Percentiles rank a stretch among this genome's conserved stretches.
phyloP scores from a whole-genome alignment of 2,888 invertebrate species.

The Drosophila macrospina region DNA sequence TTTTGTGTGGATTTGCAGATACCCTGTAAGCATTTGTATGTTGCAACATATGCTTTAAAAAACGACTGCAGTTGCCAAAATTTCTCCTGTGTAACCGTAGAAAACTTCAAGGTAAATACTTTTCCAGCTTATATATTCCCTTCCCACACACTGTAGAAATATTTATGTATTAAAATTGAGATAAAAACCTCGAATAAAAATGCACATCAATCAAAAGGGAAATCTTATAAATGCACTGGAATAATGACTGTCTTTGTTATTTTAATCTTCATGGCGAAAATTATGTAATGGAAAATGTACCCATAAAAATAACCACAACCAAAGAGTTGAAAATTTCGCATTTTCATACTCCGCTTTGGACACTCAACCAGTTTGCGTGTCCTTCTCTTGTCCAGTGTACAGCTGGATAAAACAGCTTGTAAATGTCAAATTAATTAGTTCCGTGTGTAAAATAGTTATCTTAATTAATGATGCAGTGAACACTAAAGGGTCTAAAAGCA shows the following conservation, averaged over 20 bases:
- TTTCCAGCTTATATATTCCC: too few species aligned
- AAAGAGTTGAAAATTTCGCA: slow-evolving; percentile 25
- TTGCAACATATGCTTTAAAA: too few species aligned
- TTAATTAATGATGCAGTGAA: slow-evolving; percentile 30
- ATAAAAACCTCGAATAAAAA: slow-evolving; percentile 8
- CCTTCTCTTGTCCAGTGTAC: neutral
- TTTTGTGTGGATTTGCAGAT: neutral
- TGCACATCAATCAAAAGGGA: slow-evolving; percentile 7
- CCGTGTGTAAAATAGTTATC: slow-evolving; percentile 23
- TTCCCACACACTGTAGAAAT: too few species aligned
- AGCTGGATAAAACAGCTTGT: slow-evolving; percentile 18
- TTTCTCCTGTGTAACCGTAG: too few species aligned
- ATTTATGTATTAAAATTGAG: too few species aligned
- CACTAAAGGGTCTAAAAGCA: neutral
- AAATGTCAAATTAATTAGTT: slow-evolving; percentile 45
- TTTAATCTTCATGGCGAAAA: slow-evolving; percentile 34
- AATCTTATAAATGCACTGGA: neutral
- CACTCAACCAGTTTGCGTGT: slow-evolving; percentile 4
- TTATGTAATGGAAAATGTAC: slow-evolving; percentile 31
- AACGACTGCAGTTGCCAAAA: too few species aligned
- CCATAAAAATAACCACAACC: slow-evolving; percentile 1
- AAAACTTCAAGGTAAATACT: too few species aligned
- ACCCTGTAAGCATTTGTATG: neutral
- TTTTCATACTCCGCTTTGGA: slow-evolving; percentile 26
- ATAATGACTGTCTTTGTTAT: slow-evolving; percentile 24